phyloP scores from a whole-genome alignment of 2,113 vertebrate genomes.

The Dasyprocta punctata region DNA sequence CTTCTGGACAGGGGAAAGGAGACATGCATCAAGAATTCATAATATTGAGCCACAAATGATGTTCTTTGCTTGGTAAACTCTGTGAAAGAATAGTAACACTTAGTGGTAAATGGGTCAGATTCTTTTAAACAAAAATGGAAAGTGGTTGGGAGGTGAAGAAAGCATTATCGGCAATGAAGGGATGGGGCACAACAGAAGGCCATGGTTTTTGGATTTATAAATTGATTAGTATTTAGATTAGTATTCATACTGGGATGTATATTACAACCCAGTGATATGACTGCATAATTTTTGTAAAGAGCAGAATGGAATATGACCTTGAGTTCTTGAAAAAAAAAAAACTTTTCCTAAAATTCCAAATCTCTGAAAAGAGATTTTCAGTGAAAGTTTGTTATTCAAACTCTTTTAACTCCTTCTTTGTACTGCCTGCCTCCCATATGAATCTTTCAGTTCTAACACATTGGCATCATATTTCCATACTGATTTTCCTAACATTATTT shows the following conservation, averaged over 20 bases:
- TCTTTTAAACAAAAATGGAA: background rate
- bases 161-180: background rate
- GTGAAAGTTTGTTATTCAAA: background rate
- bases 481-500: background rate
- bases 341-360: background rate
- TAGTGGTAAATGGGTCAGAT: background rate
- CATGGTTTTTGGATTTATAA: background rate
- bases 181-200: background rate
- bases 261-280: background rate
- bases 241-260: background rate
- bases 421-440: background rate
- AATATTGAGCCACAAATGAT: background rate
- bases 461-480: background rate
- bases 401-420: background rate
- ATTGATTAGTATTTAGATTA: background rate
- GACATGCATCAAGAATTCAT: background rate
- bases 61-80: background rate
- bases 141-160: background rate
- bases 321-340: background rate
- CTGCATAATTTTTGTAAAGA: background rate
- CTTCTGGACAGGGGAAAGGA: background rate
- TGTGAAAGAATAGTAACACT: background rate
- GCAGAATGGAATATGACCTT: background rate
- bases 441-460: background rate
- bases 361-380: background rate